These are phyloP conservation scores for Bucorvus abyssinicus DNA, from an alignment of 2,797 vertebrate species.

Conservation along the genomic window DNA sequence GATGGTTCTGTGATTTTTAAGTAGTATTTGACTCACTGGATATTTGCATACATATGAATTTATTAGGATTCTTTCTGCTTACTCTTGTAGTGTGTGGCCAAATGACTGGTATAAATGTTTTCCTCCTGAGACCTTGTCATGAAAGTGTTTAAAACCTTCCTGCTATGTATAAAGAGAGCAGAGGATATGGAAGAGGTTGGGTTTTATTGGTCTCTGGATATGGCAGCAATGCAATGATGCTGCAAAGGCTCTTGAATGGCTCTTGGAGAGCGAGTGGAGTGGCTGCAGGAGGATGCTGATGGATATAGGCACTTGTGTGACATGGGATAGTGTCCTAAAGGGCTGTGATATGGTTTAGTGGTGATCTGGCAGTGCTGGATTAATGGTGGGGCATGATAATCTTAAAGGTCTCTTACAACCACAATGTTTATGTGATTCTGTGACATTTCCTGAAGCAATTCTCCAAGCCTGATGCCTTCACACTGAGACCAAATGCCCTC, in stretches of 20 bases:
- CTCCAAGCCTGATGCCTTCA: not conserved
- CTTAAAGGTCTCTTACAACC: too few species aligned
- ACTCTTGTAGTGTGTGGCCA: not conserved
- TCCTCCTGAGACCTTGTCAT: not conserved
- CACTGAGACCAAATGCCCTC: not conserved
- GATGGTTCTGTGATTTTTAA: not conserved
- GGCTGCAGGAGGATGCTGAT: not conserved
- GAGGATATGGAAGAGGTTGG: not conserved
- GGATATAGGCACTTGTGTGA: not conserved
- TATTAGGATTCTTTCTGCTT: not conserved
- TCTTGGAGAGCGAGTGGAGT: not conserved
- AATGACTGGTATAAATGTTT: not conserved
- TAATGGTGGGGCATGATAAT: too few species aligned
- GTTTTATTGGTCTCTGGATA: not conserved
- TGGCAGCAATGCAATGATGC: too few species aligned
- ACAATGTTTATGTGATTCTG: too few species aligned
- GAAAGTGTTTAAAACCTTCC: not conserved
- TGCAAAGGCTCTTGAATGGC: not conserved
- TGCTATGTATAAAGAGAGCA: not conserved
- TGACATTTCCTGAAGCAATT: not conserved
- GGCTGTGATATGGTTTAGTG: rapidly evolving
- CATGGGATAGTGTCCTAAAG: not conserved
- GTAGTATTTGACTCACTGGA: not conserved
- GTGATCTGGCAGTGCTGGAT: too few species aligned
- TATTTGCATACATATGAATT: not conserved